Conservation (phyloP, 2,797 vertebrate genomes). For the Sphenodon punctatus region DNA sequence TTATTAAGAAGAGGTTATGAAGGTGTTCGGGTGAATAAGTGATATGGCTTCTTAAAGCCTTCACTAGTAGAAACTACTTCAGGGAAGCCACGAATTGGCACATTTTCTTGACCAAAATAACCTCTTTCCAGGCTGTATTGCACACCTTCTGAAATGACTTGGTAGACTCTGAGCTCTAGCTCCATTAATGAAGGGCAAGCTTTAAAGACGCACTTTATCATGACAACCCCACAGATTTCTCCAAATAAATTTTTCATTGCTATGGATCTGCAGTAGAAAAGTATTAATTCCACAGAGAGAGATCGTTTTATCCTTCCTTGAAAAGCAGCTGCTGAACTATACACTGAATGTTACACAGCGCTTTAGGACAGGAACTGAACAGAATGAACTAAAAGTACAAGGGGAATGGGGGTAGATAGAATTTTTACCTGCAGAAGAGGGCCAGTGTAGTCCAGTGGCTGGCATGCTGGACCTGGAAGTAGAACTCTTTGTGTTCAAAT, state of each 20-base stretch:
- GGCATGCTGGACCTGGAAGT: too few relatives aligned
- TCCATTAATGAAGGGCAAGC: not conserved
- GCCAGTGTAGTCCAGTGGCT: too few relatives aligned
- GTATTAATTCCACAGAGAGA: not conserved
- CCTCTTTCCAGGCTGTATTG: too few relatives aligned
- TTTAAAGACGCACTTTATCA: not conserved
- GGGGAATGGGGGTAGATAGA: not conserved
- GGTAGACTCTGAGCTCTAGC: not conserved
- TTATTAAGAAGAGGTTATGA: slow-evolving; percentile 14
- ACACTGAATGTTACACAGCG: not conserved
- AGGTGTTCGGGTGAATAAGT: slow-evolving; percentile 4
- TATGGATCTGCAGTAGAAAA: slow-evolving; percentile 4
- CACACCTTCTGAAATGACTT: not conserved
- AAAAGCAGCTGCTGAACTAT: not conserved
- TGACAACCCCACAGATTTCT: not conserved
- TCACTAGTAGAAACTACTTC: slow-evolving; percentile 23
- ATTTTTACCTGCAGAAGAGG: too few relatives aligned
- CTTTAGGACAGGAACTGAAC: not conserved
- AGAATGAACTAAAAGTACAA: not conserved
- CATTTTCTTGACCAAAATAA: not conserved
- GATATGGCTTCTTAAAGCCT: slow-evolving; percentile 34
- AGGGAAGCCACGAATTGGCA: slow-evolving; percentile 19
- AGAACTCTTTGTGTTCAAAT: too few relatives aligned
- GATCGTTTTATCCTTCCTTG: not conserved
- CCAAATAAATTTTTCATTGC: slow-evolving; percentile 25